Percentiles rank a stretch among this genome's conserved stretches.
These are phyloP conservation scores for Lutjanus argentimaculatus DNA, from an alignment of 2,797 vertebrate species.

Conservation along the genomic window DNA sequence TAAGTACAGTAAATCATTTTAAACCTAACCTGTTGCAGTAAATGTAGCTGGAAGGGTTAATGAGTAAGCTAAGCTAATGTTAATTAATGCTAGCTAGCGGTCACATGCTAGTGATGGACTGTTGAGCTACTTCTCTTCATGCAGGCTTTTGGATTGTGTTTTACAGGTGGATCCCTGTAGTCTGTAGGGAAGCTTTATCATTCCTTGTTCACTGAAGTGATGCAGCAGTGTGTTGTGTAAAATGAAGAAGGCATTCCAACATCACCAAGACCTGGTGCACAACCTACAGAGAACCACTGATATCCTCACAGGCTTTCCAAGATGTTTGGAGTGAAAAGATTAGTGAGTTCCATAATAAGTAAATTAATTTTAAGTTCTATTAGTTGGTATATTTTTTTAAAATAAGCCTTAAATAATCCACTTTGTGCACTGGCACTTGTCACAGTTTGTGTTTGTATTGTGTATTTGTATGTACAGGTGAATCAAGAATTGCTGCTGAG, in stretches of 20 bases:
- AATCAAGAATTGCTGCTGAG: conserved; percentile 1
- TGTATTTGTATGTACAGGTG: background rate
- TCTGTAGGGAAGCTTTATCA: background rate
- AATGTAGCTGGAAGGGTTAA: background rate
- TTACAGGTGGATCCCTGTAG: background rate
- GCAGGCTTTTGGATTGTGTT: background rate
- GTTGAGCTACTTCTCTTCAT: background rate
- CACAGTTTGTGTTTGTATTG: background rate
- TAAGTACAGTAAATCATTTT: too few species aligned
- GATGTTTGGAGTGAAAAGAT: background rate
- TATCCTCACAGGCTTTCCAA: background rate
- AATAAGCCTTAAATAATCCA: background rate
- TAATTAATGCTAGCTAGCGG: background rate
- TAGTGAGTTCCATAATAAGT: background rate
- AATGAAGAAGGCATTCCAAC: background rate
- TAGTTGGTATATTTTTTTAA: background rate
- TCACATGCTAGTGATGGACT: background rate
- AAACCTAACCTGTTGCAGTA: background rate
- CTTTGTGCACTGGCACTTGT: background rate
- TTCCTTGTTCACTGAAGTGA: background rate
- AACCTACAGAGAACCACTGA: background rate
- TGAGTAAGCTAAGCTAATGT: background rate
- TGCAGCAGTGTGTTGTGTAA: background rate
- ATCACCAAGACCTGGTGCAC: background rate
- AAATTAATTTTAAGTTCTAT: background rate